Evolutionary conservation across 2,113 vertebrate species (phyloP).

Genomic region (Xiphophorus maculatus): DNA sequence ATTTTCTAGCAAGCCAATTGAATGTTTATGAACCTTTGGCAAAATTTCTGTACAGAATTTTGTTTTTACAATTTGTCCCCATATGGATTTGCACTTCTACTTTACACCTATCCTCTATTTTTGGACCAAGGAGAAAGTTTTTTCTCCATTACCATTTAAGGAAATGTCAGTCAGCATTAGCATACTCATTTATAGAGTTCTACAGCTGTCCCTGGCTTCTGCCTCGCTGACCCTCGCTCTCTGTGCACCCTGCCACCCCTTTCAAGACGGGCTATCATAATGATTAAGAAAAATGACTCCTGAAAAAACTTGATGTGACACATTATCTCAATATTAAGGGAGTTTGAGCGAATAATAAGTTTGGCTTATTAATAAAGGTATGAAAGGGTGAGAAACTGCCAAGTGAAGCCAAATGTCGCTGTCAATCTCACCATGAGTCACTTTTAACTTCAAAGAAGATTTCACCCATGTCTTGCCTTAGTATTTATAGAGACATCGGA

Average conservation of each 20-base stretch:
- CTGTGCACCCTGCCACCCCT: slow-evolving; percentile 43
- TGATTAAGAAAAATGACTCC: slow-evolving; percentile 78
- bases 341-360: slow-evolving; percentile 73
- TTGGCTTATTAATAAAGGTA: slow-evolving; percentile 75
- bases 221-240: slow-evolving; percentile 52
- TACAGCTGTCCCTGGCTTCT: slow-evolving; percentile 53
- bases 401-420: slow-evolving; percentile 74
- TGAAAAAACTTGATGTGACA: slow-evolving; percentile 69
- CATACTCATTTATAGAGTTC: slow-evolving; percentile 72
- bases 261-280: slow-evolving; percentile 72
- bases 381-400: slow-evolving; percentile 70
- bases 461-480: slow-evolving; percentile 38
- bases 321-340: slow-evolving; percentile 76
- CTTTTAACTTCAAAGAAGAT: slow-evolving; percentile 52
- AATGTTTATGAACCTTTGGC: background rate
- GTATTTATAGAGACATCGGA: slow-evolving; percentile 53
- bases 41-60: slow-evolving; percentile 10
- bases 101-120: slow-evolving; percentile 45
- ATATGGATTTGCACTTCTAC: slow-evolving; percentile 15
- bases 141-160: slow-evolving; percentile 54
- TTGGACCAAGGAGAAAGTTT: slow-evolving; percentile 48
- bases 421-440: slow-evolving; percentile 65
- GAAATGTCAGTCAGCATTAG: slow-evolving; percentile 80
- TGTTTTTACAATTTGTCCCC: slow-evolving; percentile 2
- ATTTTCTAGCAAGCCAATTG: background rate